Evolutionary conservation across 2,113 vertebrate genomes (phyloP).

Genomic region (Bufo gargarizans): DNA sequence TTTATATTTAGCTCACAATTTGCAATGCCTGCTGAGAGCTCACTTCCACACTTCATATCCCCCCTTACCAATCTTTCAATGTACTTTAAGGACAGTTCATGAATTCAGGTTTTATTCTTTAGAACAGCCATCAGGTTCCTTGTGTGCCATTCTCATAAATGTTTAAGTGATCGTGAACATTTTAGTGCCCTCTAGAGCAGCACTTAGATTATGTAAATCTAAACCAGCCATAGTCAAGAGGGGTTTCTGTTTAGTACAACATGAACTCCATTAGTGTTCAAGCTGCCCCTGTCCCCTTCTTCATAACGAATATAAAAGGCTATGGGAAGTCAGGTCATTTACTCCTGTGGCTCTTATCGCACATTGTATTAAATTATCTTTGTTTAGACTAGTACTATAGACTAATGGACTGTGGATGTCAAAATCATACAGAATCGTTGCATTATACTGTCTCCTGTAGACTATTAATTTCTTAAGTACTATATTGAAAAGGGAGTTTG

Average conservation of each 20-base stretch:
- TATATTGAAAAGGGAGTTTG: no score
- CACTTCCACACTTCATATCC: neutral
- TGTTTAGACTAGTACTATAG: conserved; percentile 4
- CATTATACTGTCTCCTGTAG: neutral
- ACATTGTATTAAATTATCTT: neutral
- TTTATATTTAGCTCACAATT: neutral
- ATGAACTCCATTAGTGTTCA: conserved; percentile 32
- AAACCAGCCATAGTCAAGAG: conserved; percentile 27
- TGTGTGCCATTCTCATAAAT: conserved; percentile 15
- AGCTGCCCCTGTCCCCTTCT: conserved; percentile 2
- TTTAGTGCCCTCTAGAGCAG: conserved; percentile 35
- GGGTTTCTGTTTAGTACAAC: conserved; percentile 29
- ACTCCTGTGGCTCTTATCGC: neutral
- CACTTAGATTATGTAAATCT: conserved; percentile 46
- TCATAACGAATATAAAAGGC: conserved; percentile 11
- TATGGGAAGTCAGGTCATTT: neutral
- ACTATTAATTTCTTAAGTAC: neutral
- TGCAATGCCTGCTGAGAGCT: neutral
- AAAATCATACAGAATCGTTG: neutral
- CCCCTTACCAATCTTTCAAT: neutral
- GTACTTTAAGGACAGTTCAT: neutral
- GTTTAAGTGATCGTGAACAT: conserved; percentile 45
- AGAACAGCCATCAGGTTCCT: conserved; percentile 15
- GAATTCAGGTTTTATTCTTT: conserved; percentile 25
- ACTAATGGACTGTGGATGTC: neutral